Evolutionary conservation across 2,113 vertebrate species (phyloP).

Genomic region (Dicaeum eximium): DNA sequence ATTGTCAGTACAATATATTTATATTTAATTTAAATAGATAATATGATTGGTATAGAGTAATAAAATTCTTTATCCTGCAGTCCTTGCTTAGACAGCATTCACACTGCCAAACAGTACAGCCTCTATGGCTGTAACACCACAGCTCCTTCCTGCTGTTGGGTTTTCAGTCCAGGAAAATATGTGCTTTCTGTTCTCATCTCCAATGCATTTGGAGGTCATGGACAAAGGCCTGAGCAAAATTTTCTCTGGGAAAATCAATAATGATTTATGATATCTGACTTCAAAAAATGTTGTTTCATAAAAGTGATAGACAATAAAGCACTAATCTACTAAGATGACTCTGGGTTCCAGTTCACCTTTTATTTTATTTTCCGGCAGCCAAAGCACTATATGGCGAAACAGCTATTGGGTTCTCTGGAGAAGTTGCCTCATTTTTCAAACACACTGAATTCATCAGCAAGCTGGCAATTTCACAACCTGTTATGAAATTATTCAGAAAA

Average conservation of each 20-base stretch:
- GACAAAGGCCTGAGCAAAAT: conserved; percentile 2
- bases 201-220: conserved; percentile 10
- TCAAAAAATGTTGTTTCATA: conserved; percentile 38
- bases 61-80: background rate
- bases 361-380: background rate
- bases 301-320: conserved; percentile 28
- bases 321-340: background rate
- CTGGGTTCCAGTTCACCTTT: background rate
- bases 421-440: conserved; percentile 14
- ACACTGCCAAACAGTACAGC: background rate
- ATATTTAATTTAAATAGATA: background rate
- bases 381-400: background rate
- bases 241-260: conserved; percentile 51
- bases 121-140: background rate
- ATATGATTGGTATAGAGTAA: background rate
- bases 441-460: background rate
- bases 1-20: background rate
- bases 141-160: background rate
- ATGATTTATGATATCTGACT: conserved; percentile 39
- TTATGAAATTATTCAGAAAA: conserved; percentile 17
- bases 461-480: background rate
- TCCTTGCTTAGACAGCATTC: background rate
- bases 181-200: conserved; percentile 24
- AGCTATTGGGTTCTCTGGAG: background rate
- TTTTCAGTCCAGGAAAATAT: background rate